phyloP scores from a whole-genome alignment of 2,113 vertebrate genomes.

The Ascaphus truei region DNA sequence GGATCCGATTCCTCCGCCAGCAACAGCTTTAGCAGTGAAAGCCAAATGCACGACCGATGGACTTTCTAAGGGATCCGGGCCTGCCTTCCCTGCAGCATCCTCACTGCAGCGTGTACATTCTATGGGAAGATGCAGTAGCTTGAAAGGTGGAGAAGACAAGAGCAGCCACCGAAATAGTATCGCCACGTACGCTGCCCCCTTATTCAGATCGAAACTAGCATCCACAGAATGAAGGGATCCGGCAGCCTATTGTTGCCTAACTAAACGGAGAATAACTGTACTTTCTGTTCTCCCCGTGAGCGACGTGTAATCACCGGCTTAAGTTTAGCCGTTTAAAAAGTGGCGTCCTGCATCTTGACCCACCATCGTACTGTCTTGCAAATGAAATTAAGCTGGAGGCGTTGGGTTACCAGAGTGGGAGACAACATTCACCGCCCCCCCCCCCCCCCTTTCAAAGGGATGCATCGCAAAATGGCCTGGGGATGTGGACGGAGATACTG shows the following conservation, averaged over 20 bases:
- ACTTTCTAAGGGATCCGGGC: constrained; percentile 73
- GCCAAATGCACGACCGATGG: constrained; percentile 84
- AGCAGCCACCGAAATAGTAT: not conserved
- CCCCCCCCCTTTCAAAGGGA: not conserved
- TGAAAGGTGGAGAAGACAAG: constrained; percentile 34
- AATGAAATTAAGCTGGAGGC: no score
- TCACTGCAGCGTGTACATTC: constrained; percentile 42
- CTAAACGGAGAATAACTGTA: not conserved
- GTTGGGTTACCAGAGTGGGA: not conserved
- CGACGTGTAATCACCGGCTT: not conserved
- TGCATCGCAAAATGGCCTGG: not conserved
- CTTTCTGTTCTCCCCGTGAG: not conserved
- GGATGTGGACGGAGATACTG: not conserved
- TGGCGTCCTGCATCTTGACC: not conserved
- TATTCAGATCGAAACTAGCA: not conserved
- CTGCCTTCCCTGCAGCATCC: not conserved
- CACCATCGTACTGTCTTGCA: no score
- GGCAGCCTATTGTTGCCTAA: not conserved
- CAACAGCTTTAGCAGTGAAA: constrained; percentile 70
- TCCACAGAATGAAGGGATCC: not conserved
- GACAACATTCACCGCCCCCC: not conserved
- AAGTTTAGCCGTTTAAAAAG: not conserved
- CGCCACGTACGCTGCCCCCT: not conserved
- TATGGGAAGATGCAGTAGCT: constrained; percentile 41
- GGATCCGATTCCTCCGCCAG: constrained; percentile 55